Evolutionary conservation across 1,140 invertebrate genomes (phyloP).

Genomic region (Pseudobourletiella spinata): DNA sequence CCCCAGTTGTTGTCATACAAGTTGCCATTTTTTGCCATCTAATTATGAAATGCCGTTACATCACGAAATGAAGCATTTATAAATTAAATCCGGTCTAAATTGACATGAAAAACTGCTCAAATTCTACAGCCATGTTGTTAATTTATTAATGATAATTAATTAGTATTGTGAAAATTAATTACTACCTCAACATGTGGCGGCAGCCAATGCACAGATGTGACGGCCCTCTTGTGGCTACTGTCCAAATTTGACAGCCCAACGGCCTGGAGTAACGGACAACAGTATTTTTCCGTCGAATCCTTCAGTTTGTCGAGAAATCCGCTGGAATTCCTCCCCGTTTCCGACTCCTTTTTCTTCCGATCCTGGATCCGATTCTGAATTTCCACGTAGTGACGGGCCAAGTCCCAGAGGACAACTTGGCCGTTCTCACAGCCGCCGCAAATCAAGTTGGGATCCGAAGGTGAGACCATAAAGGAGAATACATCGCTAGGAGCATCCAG

Average conservation of each 20-base stretch:
- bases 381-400: constrained; percentile 30
- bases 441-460: constrained; percentile 43
- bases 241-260: constrained; percentile 23
- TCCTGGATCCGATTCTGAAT: constrained; percentile 19
- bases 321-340: neutral
- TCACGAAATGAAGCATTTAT: neutral
- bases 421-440: constrained; percentile 47
- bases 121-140: too few species aligned
- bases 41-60: neutral
- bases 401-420: constrained; percentile 47
- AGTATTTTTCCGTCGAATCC: constrained; percentile 22
- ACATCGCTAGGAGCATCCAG: constrained; percentile 46
- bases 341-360: constrained; percentile 9
- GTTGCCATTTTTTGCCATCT: constrained; percentile 30
- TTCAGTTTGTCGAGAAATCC: constrained; percentile 30
- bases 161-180: too few species aligned
- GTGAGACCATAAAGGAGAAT: constrained; percentile 43
- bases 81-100: neutral
- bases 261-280: constrained; percentile 18
- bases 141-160: too few species aligned
- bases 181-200: constrained; percentile 29
- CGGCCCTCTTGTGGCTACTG: constrained; percentile 21
- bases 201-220: constrained; percentile 23
- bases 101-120: neutral
- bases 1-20: constrained; percentile 18